A percentile compares a stretch with the other conserved stretches of the same genome.
Evolutionary conservation across 2,797 vertebrate species (phyloP).

Genomic region (Hippopotamyrus pictus): DNA sequence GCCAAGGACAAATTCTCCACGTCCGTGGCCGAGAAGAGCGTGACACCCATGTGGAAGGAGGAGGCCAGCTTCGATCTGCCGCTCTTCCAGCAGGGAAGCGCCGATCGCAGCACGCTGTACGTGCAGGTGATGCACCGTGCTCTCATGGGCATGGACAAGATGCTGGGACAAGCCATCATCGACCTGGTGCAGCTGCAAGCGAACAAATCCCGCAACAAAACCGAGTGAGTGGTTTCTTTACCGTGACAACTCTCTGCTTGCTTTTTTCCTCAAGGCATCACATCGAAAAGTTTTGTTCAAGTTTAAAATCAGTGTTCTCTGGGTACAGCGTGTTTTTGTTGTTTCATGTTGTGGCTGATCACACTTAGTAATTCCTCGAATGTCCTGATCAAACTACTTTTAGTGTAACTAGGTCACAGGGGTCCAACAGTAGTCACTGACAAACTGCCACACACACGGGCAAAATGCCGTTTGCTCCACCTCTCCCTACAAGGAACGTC

Average conservation of each 20-base stretch:
- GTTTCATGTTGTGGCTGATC: not conserved
- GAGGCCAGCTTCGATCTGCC: slow-evolving; percentile 86
- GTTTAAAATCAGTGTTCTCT: not conserved
- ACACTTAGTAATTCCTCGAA: not conserved
- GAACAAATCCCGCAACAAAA: slow-evolving; percentile 60
- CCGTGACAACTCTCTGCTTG: not conserved
- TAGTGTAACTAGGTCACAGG: not conserved
- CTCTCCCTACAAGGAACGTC: not conserved
- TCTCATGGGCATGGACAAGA: slow-evolving; percentile 81
- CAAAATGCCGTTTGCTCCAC: not conserved
- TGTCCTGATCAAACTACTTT: not conserved
- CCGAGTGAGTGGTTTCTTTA: slow-evolving; percentile 62
- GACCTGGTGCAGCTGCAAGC: slow-evolving; percentile 67
- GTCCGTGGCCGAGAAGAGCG: slow-evolving; percentile 78
- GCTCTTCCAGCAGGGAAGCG: slow-evolving; percentile 48
- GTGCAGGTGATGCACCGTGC: slow-evolving; percentile 84
- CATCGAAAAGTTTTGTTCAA: not conserved
- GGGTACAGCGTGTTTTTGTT: not conserved
- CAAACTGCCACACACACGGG: not conserved
- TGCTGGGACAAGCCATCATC: slow-evolving; percentile 78
- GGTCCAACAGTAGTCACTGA: not conserved
- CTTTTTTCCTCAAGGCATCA: not conserved
- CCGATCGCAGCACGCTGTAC: slow-evolving; percentile 58
- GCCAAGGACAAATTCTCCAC: slow-evolving; percentile 85
- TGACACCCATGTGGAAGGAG: slow-evolving; percentile 78